A percentile compares a stretch with the other conserved stretches of the same genome.
phyloP scores from a whole-genome alignment of 1,140 invertebrate species.

The Dendrolimus kikuchii region DNA sequence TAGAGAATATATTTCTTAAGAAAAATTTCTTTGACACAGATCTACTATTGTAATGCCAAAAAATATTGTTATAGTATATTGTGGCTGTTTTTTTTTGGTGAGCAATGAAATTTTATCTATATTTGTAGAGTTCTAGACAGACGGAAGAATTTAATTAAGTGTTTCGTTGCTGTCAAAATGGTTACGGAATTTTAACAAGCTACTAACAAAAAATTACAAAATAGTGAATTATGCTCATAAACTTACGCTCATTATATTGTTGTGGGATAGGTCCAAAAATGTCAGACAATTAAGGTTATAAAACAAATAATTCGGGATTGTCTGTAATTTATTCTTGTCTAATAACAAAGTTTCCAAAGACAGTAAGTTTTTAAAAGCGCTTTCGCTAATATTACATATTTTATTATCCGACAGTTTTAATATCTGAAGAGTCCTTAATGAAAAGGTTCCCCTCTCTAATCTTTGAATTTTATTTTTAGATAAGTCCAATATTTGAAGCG shows the following conservation, averaged over 20 bases:
- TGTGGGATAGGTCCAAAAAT: conserved; percentile 58
- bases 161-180: too few relatives aligned
- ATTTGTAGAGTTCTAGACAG: too few relatives aligned
- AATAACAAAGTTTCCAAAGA: conserved; percentile 73
- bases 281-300: conserved; percentile 45
- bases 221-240: conserved; percentile 2
- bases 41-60: too few relatives aligned
- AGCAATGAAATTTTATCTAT: too few relatives aligned
- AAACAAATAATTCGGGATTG: conserved; percentile 47
- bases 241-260: conserved; percentile 56
- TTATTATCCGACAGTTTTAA: conserved; percentile 76
- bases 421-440: conserved; percentile 72
- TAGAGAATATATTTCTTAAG: too few relatives aligned
- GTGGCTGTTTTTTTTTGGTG: too few relatives aligned
- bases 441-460: conserved; percentile 74
- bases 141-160: too few relatives aligned
- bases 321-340: conserved; percentile 73
- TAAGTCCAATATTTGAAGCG: conserved; percentile 75
- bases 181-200: too few relatives aligned
- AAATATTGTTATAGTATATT: too few relatives aligned
- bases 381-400: conserved; percentile 73
- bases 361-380: conserved; percentile 70
- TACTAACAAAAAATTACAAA: too few relatives aligned
- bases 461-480: conserved; percentile 74
- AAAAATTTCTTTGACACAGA: too few relatives aligned